phyloP scores from a whole-genome alignment of 2,113 vertebrate species.

The Syngnathoides biaculeatus region DNA sequence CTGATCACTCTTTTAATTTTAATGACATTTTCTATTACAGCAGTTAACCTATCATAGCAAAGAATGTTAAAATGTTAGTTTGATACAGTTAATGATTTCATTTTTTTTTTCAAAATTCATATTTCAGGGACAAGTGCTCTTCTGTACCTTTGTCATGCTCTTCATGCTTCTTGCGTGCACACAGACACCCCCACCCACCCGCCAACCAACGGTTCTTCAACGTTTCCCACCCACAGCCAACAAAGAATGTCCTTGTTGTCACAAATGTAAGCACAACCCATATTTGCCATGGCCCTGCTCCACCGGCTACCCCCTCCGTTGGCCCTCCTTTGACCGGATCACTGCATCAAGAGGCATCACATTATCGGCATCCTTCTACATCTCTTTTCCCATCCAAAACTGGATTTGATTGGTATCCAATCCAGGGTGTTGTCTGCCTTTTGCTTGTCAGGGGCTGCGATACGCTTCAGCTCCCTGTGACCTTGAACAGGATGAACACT shows the following conservation, averaged over 20 bases:
- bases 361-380: slow-evolving; percentile 16
- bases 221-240: slow-evolving; percentile 1
- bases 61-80: neutral
- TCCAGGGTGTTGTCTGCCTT: neutral
- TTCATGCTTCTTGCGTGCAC: neutral
- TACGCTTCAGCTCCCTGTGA: neutral
- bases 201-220: neutral
- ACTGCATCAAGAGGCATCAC: slow-evolving; percentile 15
- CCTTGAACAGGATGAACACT: no score
- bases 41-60: neutral
- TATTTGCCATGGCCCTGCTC: slow-evolving; percentile 12
- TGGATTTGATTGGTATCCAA: neutral
- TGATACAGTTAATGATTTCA: neutral
- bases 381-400: slow-evolving; percentile 10
- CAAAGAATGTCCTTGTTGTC: slow-evolving; percentile 50
- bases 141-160: neutral
- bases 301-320: slow-evolving; percentile 37
- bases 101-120: neutral
- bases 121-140: neutral
- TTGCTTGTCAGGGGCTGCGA: neutral
- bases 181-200: neutral
- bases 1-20: no score
- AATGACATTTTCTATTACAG: neutral
- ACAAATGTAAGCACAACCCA: slow-evolving; percentile 19
- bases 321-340: slow-evolving; percentile 42